A percentile compares a stretch with the other conserved stretches of the same genome.
Conservation (phyloP, 2,888 invertebrate genomes). For the Agonum fuliginosum region DNA sequence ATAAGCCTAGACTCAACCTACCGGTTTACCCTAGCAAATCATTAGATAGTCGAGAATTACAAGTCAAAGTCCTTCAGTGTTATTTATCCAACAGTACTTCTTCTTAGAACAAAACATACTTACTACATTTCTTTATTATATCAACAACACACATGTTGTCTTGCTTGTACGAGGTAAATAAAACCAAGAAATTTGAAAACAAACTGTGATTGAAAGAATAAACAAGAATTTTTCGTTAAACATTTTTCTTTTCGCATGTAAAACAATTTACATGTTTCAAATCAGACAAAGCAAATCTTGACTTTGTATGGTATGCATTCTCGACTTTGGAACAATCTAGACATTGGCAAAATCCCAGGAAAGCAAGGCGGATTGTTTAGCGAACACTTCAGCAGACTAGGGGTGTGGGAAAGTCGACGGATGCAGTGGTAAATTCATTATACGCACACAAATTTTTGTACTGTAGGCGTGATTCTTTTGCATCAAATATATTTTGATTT, state of each 20-base stretch:
- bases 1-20: too few species aligned
- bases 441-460: too few species aligned
- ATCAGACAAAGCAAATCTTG: conserved; percentile 35
- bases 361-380: conserved; percentile 18
- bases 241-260: not conserved
- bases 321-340: conserved; percentile 8
- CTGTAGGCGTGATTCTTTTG: too few species aligned
- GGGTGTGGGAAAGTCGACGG: not conserved
- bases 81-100: too few species aligned
- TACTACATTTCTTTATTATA: too few species aligned
- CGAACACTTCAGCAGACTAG: conserved; percentile 7
- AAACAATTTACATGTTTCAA: conserved; percentile 22
- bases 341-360: not conserved
- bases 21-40: too few species aligned
- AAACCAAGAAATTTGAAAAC: not conserved
- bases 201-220: conserved; percentile 8
- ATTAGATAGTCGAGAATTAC: too few species aligned
- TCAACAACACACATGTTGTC: too few species aligned
- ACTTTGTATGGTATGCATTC: not conserved
- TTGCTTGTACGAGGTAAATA: not conserved
- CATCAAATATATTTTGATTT: too few species aligned
- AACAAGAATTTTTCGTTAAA: conserved; percentile 14
- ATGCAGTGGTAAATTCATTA: too few species aligned
- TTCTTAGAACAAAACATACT: too few species aligned
- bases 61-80: too few species aligned